These are phyloP conservation scores for Xiphophorus hellerii DNA, from an alignment of 2,113 vertebrate genomes.

Conservation along the genomic window DNA sequence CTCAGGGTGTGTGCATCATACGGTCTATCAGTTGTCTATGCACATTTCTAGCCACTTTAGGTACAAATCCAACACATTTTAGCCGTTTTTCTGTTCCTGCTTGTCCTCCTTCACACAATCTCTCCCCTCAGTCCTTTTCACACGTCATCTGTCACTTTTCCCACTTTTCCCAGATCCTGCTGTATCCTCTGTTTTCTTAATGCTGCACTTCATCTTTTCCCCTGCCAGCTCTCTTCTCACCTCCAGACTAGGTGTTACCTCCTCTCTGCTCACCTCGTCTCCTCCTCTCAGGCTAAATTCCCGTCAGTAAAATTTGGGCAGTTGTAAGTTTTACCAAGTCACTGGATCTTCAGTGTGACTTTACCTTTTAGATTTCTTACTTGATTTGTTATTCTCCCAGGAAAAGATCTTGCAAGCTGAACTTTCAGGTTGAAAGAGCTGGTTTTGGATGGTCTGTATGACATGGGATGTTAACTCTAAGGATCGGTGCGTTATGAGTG, in stretches of 20 bases:
- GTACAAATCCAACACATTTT: neutral
- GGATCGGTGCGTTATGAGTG: neutral
- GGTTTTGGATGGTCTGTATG: neutral
- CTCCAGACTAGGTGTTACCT: conserved; percentile 15
- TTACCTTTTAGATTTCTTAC: neutral
- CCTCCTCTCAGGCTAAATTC: conserved; percentile 3
- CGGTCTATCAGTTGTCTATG: neutral
- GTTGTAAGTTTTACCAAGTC: neutral
- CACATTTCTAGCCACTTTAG: neutral
- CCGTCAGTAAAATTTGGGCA: neutral
- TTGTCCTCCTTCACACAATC: neutral
- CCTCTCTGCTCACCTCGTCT: conserved; percentile 30
- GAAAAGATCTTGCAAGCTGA: neutral
- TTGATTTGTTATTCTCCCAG: neutral
- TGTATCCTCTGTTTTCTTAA: neutral
- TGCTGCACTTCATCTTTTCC: neutral
- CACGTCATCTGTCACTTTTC: neutral
- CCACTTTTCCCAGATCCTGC: neutral
- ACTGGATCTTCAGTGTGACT: neutral
- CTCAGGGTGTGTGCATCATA: neutral
- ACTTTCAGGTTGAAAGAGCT: neutral
- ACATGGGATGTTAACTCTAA: neutral
- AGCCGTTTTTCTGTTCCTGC: neutral
- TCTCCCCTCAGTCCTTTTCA: neutral
- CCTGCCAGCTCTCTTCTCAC: conserved; percentile 19